Percentiles rank a stretch among this genome's conserved stretches.
phyloP scores from a whole-genome alignment of 2,113 vertebrate species.

The Gavialis gangeticus region DNA sequence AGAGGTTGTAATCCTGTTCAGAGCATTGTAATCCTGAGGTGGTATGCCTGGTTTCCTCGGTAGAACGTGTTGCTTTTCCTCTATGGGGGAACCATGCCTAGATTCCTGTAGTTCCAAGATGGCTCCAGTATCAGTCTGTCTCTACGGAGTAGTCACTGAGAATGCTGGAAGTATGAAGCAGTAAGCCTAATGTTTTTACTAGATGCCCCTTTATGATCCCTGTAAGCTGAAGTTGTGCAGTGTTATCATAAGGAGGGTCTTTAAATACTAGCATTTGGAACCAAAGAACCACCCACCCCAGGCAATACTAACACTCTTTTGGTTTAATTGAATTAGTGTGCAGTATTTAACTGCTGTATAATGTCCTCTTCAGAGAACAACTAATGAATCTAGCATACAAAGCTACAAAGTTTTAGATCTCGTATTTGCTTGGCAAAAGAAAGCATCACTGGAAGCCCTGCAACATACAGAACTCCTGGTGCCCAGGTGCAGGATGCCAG shows the following conservation, averaged over 20 bases:
- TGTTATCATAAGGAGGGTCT: background rate
- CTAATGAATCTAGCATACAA: background rate
- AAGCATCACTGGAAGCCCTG: background rate
- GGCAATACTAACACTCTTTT: background rate
- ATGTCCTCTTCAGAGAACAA: rapidly evolving
- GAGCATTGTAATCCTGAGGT: background rate
- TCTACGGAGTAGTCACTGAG: rapidly evolving
- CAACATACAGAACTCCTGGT: background rate
- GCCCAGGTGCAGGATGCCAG: background rate
- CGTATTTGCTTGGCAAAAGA: background rate
- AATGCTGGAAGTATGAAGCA: background rate
- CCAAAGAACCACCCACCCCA: background rate
- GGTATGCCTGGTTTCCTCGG: rapidly evolving
- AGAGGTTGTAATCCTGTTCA: rapidly evolving
- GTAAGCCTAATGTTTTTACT: background rate
- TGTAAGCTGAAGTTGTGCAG: background rate
- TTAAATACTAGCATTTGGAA: background rate
- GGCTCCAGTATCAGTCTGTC: rapidly evolving
- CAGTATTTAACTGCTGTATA: constrained; percentile 23
- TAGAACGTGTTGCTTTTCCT: background rate
- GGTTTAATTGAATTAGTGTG: background rate
- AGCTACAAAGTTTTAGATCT: background rate
- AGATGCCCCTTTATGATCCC: background rate
- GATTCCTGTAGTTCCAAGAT: background rate
- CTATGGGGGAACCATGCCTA: background rate